Evolutionary conservation across 2,888 invertebrate genomes (phyloP).

Genomic region (Hypomecis punctinalis): DNA sequence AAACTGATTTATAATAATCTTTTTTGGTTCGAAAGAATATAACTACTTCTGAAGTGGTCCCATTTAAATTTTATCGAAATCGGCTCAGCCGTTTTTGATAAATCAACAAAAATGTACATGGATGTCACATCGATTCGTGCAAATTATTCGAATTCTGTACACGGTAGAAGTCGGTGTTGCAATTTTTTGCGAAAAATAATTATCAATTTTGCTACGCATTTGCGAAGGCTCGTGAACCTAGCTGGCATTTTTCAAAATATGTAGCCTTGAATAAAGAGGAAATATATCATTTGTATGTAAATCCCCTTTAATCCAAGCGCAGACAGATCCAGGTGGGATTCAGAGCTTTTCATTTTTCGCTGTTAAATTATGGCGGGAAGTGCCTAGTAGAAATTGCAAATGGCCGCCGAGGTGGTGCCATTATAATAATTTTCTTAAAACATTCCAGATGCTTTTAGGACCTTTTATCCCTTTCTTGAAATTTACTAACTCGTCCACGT

Average conservation of each 20-base stretch:
- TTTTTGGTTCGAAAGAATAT: too few relatives aligned
- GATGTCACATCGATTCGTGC: too few relatives aligned
- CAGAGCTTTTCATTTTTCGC: conserved; percentile 22
- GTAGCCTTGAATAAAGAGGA: conserved; percentile 5
- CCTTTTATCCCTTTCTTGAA: background rate
- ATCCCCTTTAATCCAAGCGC: conserved; percentile 21
- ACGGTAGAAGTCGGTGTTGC: too few relatives aligned
- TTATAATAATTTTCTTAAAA: conserved; percentile 23
- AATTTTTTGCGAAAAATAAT: too few relatives aligned
- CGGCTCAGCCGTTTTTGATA: too few relatives aligned
- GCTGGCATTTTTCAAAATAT: background rate
- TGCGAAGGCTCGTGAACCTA: background rate
- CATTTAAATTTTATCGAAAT: too few relatives aligned
- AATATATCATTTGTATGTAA: conserved; percentile 23
- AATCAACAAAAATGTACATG: too few relatives aligned
- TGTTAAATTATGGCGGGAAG: conserved; percentile 19
- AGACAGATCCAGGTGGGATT: conserved; percentile 15
- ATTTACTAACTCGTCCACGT: too few relatives aligned
- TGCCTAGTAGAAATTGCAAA: conserved; percentile 34
- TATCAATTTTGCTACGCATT: too few relatives aligned
- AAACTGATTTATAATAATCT: too few relatives aligned
- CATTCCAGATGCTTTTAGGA: background rate
- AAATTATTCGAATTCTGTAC: too few relatives aligned
- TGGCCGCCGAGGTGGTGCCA: conserved; percentile 30
- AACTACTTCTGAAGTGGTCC: too few relatives aligned